Base-by-base conservation (phyloP, 64 coral and sea anemone species). In the Stylophora pistillata region DNA sequence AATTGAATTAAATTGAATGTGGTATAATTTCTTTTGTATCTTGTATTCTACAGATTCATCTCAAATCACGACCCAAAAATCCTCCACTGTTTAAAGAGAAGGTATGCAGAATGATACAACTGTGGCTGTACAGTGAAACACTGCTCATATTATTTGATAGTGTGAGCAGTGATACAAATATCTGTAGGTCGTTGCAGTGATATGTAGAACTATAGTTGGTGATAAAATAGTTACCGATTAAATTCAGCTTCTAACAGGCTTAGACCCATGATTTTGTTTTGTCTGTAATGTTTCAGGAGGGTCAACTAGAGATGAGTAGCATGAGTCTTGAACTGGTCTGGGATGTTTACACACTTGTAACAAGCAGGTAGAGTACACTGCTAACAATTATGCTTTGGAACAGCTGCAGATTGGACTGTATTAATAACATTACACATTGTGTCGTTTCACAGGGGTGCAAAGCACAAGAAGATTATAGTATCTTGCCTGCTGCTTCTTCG, bases 261-360 rank as follows among this genome's bases (percentile, higher is more conserved):
- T 47, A 47, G 37, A 47, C 37, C 37, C 37, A 47, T 1, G 37
- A 47, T 3, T 47, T 47, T 47, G 37, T 37, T 34, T 77, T 82
- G 30, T 55, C 9, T 71, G 59, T 72, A 75, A 20, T 61, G 12
- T 29, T 77, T 5, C 61, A 98, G 96, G 96, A 95, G 53, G 90
- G 93, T 14, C 96, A 94, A 32, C 87, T 98, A 16, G 96, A 98
- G 34, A 89, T 98, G 90, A 89, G 74, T 4, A 98, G 89, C 33
- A 86, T 92, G n/a, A 92, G 62, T 74, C 87, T 98, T n/a, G 94
- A 95, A 20, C 91, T 94, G 18, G 78, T 99, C 28, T 99, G 97
- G 97, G 93, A 95, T 59, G 88, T 99, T 37, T 99, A 99, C 74
- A 73, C 90, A 16, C 87, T 90, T 16, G 76, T 99, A 58, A 93